These are phyloP conservation scores for Machimus atricapillus DNA, from an alignment of 2,888 invertebrate species.

Conservation along the genomic window DNA sequence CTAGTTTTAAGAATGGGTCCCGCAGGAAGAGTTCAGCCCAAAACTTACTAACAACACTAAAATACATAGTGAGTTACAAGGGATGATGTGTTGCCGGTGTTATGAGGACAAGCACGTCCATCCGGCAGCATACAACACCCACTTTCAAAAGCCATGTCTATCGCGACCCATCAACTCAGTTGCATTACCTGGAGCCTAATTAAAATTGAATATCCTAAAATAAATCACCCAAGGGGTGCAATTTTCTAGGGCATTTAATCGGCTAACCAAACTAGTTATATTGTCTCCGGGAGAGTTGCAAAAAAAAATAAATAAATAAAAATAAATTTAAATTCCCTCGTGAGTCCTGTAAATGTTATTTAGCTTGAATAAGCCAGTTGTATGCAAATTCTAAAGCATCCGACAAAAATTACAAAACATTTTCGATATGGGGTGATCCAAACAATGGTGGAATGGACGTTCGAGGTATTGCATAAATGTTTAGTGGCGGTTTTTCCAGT, in stretches of 20 bases:
- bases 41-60: not conserved
- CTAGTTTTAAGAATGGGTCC: not conserved
- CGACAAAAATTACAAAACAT: not conserved
- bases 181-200: not conserved
- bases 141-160: not conserved
- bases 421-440: not conserved
- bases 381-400: not conserved
- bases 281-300: not conserved
- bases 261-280: not conserved
- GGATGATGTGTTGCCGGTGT: not conserved
- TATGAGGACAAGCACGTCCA: not conserved
- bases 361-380: not conserved
- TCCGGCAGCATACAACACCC: not conserved
- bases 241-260: not conserved
- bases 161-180: not conserved
- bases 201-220: not conserved
- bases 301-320: not conserved
- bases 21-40: not conserved
- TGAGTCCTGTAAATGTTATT: not conserved
- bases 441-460: not conserved
- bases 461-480: not conserved
- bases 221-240: not conserved
- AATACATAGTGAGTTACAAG: not conserved
- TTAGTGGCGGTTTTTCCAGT: not conserved
- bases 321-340: not conserved